phyloP scores from a whole-genome alignment of 2,888 invertebrate genomes.

The Eristalis pertinax region DNA sequence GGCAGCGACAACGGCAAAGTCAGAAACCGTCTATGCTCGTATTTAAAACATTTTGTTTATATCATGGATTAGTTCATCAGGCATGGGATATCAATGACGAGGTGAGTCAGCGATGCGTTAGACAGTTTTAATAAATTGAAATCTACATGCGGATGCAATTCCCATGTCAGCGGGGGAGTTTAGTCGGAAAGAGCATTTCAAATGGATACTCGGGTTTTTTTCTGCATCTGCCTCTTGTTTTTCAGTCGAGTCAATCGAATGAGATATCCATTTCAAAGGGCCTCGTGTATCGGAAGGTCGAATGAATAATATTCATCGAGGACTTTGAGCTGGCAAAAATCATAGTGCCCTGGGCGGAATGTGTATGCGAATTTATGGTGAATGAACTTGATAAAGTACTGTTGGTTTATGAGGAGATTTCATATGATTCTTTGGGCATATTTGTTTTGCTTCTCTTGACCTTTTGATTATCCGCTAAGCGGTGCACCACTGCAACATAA shows the following conservation, averaged over 20 bases:
- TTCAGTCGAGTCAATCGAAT: neutral
- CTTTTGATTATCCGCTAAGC: too few relatives aligned
- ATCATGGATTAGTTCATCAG: constrained; percentile 60
- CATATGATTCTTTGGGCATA: neutral
- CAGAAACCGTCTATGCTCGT: constrained; percentile 21
- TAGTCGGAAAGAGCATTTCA: constrained; percentile 20
- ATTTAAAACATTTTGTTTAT: constrained; percentile 57
- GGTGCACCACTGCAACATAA: too few relatives aligned
- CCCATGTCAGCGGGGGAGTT: constrained; percentile 29
- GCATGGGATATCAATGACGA: constrained; percentile 56
- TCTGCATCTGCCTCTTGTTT: neutral
- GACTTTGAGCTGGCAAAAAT: constrained; percentile 5
- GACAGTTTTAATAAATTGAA: constrained; percentile 67
- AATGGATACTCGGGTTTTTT: neutral
- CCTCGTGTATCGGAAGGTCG: constrained; percentile 10
- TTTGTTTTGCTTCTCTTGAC: too few relatives aligned
- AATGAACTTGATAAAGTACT: neutral
- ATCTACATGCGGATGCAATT: constrained; percentile 35
- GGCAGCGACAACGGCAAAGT: neutral
- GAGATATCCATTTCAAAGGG: constrained; percentile 1
- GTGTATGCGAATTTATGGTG: neutral
- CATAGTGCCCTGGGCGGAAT: neutral
- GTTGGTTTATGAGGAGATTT: neutral
- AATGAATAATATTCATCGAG: constrained; percentile 20
- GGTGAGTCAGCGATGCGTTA: constrained; percentile 51